Conservation (phyloP, 1,140 invertebrate genomes). For the Drosophila equinoxialis region DNA sequence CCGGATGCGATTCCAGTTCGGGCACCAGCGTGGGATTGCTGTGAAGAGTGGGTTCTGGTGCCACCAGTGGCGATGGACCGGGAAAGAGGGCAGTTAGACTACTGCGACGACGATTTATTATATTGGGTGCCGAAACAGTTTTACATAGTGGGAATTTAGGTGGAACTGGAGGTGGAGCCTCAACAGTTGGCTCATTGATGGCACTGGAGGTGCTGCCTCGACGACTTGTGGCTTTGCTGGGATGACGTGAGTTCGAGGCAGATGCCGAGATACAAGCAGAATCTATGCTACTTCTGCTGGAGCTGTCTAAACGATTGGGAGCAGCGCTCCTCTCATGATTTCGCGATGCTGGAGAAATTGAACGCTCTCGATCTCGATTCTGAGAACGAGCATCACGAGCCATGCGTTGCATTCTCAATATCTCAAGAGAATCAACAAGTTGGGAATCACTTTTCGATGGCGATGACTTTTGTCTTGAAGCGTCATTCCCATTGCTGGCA, state of each 20-base stretch:
- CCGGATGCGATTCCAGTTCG: conserved; percentile 8
- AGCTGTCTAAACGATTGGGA: conserved; percentile 73
- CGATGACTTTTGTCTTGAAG: conserved; percentile 37
- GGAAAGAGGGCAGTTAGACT: conserved; percentile 69
- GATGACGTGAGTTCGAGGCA: conserved; percentile 34
- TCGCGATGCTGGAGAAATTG: conserved; percentile 37
- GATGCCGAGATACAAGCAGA: conserved; percentile 56
- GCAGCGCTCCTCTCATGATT: conserved; percentile 62
- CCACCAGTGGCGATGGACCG: conserved; percentile 70
- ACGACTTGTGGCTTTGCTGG: conserved; percentile 62
- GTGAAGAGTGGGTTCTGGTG: conserved; percentile 66
- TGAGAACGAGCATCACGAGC: conserved; percentile 60
- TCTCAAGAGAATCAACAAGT: conserved; percentile 66
- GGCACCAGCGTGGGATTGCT: conserved; percentile 45
- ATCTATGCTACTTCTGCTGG: conserved; percentile 73
- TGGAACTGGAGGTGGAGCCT: conserved; percentile 17
- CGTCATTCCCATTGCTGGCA: conserved; percentile 17
- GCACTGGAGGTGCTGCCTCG: conserved; percentile 71
- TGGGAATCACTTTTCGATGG: conserved; percentile 51
- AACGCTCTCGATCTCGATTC: conserved; percentile 62
- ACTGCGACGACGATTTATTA: conserved; percentile 61
- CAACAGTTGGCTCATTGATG: conserved; percentile 25
- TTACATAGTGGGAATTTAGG: conserved; percentile 68
- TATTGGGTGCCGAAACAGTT: conserved; percentile 68
- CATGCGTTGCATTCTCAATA: conserved; percentile 65